A percentile compares a stretch with the other conserved stretches of the same genome.
These are phyloP conservation scores for Sylvietta virens DNA, from an alignment of 2,113 vertebrate species.

Conservation along the genomic window DNA sequence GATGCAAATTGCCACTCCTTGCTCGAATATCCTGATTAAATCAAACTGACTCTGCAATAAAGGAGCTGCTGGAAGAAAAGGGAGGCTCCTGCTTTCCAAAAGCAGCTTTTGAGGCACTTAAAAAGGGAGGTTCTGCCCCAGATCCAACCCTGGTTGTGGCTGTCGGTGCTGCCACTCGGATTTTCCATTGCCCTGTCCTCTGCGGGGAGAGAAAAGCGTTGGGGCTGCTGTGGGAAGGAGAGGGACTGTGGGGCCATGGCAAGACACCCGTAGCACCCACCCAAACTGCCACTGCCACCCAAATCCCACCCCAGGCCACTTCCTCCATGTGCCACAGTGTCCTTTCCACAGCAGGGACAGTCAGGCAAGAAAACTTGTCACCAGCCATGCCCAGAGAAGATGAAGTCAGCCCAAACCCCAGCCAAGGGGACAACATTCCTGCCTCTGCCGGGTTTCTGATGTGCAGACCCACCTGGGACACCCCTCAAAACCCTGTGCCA, in stretches of 20 bases:
- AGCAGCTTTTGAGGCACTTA: background rate
- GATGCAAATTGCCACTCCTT: background rate
- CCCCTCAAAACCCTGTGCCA: fast-evolving
- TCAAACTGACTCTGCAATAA: background rate
- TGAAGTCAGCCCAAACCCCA: fast-evolving
- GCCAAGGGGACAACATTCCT: background rate
- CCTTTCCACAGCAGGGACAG: background rate
- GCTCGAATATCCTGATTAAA: background rate
- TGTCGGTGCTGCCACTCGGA: fast-evolving
- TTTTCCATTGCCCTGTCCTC: fast-evolving
- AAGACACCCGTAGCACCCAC: background rate
- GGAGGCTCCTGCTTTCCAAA: background rate
- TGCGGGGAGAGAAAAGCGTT: fast-evolving
- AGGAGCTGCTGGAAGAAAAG: background rate
- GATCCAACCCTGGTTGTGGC: background rate
- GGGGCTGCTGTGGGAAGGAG: background rate
- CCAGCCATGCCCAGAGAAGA: fast-evolving
- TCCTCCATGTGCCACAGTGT: fast-evolving
- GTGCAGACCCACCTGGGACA: background rate
- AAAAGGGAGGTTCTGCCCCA: background rate
- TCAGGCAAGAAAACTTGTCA: background rate
- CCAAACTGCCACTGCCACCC: background rate
- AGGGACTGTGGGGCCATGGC: background rate
- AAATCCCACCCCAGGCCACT: fast-evolving
- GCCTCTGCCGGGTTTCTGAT: fast-evolving